Base-by-base conservation (phyloP, 1,140 invertebrate species). In the Palaemon carinicauda region DNA sequence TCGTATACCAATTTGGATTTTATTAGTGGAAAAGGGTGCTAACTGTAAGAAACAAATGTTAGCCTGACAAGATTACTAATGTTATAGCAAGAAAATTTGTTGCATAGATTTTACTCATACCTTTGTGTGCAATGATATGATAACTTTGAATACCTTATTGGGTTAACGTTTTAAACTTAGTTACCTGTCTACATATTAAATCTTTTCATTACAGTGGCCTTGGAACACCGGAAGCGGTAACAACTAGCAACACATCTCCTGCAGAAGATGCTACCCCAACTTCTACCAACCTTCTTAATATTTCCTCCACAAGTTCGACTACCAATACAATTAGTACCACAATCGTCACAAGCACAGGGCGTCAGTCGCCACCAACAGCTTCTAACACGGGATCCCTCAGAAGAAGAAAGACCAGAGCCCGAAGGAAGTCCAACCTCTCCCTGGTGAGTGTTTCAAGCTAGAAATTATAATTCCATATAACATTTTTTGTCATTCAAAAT, bases 371-470 rank as follows among this genome's bases (percentile, higher is more conserved):
- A 19, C 83, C 83, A 19, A 51, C 12, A 52, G 65, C 54, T 27
- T 12, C 29, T 69, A 69, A 60, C 82, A 83, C 94, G 75, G 93
- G 92, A 87, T 93, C 92, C 14, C 91, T 95, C 65, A 92, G 95
- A 12, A 93, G 95, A 51, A 94, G 94, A 89, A 94, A 95, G 87
- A 92, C 95, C 77, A 94, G 94, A 89, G 92, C 95, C 80, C 94
- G 95, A 89, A 94, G 93, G 90, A 93, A 93, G 90, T 87, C 85
- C 4, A 89, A 89, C 73, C 82, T 87, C 0, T 89, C 86, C 24
- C 50, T 88, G 85, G 88, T 88, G 29, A 81, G 88, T 80, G 56
- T 3, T 60, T 21, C 21, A 29, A n/a, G n/a, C n/a, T 3, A 80
- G 24, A 10, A 14, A 21, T 17, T 19, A 27, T 73, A 50, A n/a